Conservation (phyloP, 1,140 invertebrate genomes). For the Drosophila saltans region DNA sequence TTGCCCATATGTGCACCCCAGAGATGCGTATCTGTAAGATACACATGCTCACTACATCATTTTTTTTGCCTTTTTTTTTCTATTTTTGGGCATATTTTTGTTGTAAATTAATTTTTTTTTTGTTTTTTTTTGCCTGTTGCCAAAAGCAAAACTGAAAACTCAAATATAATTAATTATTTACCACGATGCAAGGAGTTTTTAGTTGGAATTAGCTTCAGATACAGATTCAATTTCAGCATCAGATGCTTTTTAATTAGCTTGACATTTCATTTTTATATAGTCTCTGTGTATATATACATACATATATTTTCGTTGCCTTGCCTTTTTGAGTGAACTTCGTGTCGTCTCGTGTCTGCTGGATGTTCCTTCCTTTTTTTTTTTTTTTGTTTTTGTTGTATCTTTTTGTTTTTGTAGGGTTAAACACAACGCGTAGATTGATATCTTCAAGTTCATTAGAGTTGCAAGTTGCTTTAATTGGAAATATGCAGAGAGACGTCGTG, state of each 20-base stretch:
- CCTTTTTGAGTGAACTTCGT: conserved; percentile 28
- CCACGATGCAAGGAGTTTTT: neutral
- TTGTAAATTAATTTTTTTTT: conserved; percentile 61
- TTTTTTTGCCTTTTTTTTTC: conserved; percentile 22
- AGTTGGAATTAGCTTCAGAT: conserved; percentile 16
- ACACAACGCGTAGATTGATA: conserved; percentile 82
- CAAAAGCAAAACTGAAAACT: neutral
- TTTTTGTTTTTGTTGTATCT: conserved; percentile 16
- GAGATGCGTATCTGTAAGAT: conserved; percentile 71
- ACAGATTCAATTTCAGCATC: conserved; percentile 8
- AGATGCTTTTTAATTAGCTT: conserved; percentile 73
- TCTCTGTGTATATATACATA: conserved; percentile 8
- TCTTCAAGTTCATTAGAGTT: conserved; percentile 82
- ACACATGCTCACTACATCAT: conserved; percentile 33
- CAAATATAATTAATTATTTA: conserved; percentile 43
- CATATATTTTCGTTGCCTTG: conserved; percentile 7
- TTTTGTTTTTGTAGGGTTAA: conserved; percentile 59
- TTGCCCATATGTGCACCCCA: conserved; percentile 49
- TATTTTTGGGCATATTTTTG: conserved; percentile 70
- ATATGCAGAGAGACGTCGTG: conserved; percentile 53
- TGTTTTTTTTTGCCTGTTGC: too few relatives aligned
- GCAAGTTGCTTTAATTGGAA: conserved; percentile 80
- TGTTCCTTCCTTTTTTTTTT: conserved; percentile 13
- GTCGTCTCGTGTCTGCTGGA: conserved; percentile 39
- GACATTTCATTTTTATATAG: conserved; percentile 54